phyloP scores from a whole-genome alignment of 2,888 invertebrate species.

The Tetheella fluctuosa region DNA sequence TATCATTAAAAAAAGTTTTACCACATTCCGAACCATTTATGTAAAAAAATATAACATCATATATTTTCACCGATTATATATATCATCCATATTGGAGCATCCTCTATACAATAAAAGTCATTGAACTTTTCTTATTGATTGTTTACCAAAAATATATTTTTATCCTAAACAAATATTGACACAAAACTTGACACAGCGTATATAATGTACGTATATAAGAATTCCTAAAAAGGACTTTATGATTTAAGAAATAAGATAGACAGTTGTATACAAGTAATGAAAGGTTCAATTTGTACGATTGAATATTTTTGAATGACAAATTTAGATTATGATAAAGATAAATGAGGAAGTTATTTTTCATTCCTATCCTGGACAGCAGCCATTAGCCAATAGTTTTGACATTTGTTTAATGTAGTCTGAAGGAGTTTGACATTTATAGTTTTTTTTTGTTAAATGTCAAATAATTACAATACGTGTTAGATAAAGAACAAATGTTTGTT shows the following conservation, averaged over 20 bases:
- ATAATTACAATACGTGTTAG: background rate
- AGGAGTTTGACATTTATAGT: background rate
- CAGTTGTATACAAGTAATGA: too few relatives aligned
- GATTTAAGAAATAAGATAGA: background rate
- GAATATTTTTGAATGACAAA: too few relatives aligned
- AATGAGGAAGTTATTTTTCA: slow-evolving; percentile 2
- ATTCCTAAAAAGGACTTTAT: background rate
- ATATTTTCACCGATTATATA: too few relatives aligned
- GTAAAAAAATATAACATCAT: too few relatives aligned
- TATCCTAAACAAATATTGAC: background rate
- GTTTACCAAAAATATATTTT: background rate
- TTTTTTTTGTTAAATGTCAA: background rate
- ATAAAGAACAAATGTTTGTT: too few relatives aligned
- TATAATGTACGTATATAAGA: background rate
- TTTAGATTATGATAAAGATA: background rate
- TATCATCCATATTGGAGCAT: background rate
- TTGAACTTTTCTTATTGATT: background rate
- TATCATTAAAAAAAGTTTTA: too few relatives aligned
- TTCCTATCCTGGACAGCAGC: background rate
- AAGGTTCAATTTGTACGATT: too few relatives aligned
- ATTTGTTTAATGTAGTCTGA: background rate
- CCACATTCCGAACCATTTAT: too few relatives aligned
- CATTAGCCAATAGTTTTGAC: background rate
- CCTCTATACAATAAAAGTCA: background rate
- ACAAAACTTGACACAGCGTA: background rate